Percentiles rank a stretch among this genome's conserved stretches.
These are phyloP conservation scores for Borostomias antarcticus DNA, from an alignment of 2,797 vertebrate genomes.

Conservation along the genomic window DNA sequence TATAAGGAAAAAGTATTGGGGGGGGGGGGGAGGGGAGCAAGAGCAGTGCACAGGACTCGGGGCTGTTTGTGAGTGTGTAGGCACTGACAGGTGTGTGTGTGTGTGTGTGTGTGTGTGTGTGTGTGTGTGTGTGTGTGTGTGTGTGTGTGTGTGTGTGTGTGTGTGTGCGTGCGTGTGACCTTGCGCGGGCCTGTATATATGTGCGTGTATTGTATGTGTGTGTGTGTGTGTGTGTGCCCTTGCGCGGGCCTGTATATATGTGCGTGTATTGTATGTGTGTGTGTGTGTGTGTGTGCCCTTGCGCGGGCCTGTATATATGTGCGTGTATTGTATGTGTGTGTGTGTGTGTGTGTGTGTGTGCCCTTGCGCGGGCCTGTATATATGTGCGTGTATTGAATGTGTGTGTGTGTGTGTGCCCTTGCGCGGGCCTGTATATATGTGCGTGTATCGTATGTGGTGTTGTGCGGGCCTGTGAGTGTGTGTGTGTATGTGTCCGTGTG, in stretches of 20 bases:
- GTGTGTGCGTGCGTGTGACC: background rate
- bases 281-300: constrained; percentile 20
- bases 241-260: constrained; percentile 63
- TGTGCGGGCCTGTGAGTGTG: background rate
- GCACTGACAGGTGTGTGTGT: constrained; percentile 18
- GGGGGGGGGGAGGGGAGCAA: constrained; percentile 52
- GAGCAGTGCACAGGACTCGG: constrained; percentile 31
- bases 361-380: constrained; percentile 10
- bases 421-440: constrained; percentile 5
- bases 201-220: background rate
- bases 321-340: background rate
- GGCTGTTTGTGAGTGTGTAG: background rate
- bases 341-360: no score
- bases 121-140: background rate
- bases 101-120: background rate
- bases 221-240: constrained; percentile 32
- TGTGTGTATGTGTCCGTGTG: background rate
- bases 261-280: no score
- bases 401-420: constrained; percentile 20
- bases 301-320: constrained; percentile 5
- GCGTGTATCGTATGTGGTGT: background rate
- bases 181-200: no score
- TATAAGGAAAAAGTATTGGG: no score
- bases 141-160: constrained; percentile 14
- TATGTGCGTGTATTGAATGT: constrained; percentile 23